phyloP scores from a whole-genome alignment of 2,113 vertebrate species.

The Sula dactylatra region DNA sequence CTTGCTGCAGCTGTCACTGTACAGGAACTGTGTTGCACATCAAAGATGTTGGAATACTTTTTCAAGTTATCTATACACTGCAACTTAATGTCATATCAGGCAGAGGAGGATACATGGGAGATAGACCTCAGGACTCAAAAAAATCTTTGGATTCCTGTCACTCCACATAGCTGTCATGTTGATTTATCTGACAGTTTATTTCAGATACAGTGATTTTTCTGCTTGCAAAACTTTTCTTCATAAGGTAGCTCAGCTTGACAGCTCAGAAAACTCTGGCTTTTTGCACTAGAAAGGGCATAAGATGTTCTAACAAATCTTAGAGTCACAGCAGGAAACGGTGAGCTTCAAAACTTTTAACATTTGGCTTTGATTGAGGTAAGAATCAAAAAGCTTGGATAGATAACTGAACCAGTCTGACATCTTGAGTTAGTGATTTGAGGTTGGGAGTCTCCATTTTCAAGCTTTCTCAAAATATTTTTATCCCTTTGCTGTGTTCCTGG shows the following conservation, averaged over 20 bases:
- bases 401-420: neutral
- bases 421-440: neutral
- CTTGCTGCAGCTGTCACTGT: neutral
- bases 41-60: neutral
- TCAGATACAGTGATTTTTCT: neutral
- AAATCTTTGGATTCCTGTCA: neutral
- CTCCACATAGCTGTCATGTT: neutral
- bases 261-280: neutral
- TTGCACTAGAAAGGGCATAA: neutral
- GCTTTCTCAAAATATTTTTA: neutral
- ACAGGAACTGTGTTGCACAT: neutral
- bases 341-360: neutral
- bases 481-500: neutral
- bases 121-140: neutral
- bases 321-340: neutral
- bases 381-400: neutral
- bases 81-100: neutral
- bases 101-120: neutral
- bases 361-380: constrained; percentile 9
- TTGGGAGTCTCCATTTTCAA: neutral
- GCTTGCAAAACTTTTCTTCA: neutral
- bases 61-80: neutral
- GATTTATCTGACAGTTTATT: neutral
- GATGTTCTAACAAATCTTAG: neutral
- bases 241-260: constrained; percentile 7